Percentiles rank a stretch among this genome's conserved stretches.
Evolutionary conservation across 2,797 vertebrate species (phyloP).

Genomic region (Argyrosomus regius): DNA sequence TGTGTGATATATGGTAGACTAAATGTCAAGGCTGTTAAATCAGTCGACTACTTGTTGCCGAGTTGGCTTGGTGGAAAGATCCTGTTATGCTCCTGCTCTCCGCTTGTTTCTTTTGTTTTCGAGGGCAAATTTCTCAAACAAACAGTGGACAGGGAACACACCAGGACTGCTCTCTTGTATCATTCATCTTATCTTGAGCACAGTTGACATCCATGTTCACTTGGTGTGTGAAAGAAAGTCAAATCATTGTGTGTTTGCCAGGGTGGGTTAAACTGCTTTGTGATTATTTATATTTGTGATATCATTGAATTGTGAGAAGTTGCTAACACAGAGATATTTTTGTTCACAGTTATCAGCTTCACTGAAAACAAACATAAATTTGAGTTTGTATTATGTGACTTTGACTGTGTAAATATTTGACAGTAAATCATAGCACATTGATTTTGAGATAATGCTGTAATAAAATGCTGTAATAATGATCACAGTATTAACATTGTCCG

Average conservation of each 20-base stretch:
- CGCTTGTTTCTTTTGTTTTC: slow-evolving; percentile 64
- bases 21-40: slow-evolving; percentile 82
- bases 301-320: background rate
- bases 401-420: background rate
- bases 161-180: background rate
- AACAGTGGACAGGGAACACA: slow-evolving; percentile 21
- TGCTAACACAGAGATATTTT: background rate
- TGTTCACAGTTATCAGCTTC: background rate
- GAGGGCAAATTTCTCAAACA: slow-evolving; percentile 41
- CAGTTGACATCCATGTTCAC: background rate
- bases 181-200: slow-evolving; percentile 4
- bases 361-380: background rate
- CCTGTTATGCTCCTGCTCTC: slow-evolving; percentile 69
- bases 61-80: slow-evolving; percentile 69
- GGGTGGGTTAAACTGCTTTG: background rate
- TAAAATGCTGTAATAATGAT: background rate
- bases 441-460: background rate
- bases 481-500: background rate
- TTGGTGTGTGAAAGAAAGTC: background rate
- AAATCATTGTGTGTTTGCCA: slow-evolving; percentile 4
- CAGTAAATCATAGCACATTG: background rate
- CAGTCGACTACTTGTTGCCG: slow-evolving; percentile 65
- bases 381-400: background rate
- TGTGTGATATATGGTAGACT: slow-evolving; percentile 72
- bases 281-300: background rate